Base-by-base conservation (phyloP, 2,113 vertebrate genomes). In the Malurus melanocephalus region DNA sequence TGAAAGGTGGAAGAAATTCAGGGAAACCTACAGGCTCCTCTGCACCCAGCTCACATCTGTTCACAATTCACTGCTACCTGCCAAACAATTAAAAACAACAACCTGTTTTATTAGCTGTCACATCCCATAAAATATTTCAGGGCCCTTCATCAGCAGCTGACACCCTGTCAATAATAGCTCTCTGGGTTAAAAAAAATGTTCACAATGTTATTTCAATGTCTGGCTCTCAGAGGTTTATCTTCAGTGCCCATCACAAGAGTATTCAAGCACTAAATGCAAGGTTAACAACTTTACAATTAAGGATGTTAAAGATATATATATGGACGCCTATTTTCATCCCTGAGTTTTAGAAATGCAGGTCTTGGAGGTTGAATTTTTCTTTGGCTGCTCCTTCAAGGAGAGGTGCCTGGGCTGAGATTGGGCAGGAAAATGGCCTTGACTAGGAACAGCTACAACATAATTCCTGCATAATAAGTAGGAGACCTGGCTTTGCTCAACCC, bases 41-140 rank as follows among this genome's bases (percentile, higher is more conserved):
- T 90, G 74, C 79, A 73, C 27, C 45, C 78, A 38, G 81, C 77
- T 93, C 91, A 93, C 80, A 94, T 95, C 82, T 95, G 94, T 77
- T 96, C 90, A 68, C 91, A 71, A 94, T 93, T 95, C 87, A 46
- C 75, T 90, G 84, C 94, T 93, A 92, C 90, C 82, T 88, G 93
- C 87, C 92, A 92, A 93, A 94, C 87, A 93, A 93, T 94, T 94
- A 94, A 95, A 95, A 94, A 85, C 85, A 94, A 75, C 90, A 93
- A 95, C 88, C 91, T 95, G 93, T 94, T 96, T 96, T 95, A 94
- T 93, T 92, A 93, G 88, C 87, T 95, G 94, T 90, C 92, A 95
- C 74, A 69, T 94, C 92, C 88, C 88, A 65, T 94, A 94, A 95
- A 95, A 93, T 83, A 94, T 90, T 88, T 60, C 90, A 88, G 88